These are phyloP conservation scores for Cinclus mexicanus DNA, from an alignment of 2,113 vertebrate species.

Conservation along the genomic window DNA sequence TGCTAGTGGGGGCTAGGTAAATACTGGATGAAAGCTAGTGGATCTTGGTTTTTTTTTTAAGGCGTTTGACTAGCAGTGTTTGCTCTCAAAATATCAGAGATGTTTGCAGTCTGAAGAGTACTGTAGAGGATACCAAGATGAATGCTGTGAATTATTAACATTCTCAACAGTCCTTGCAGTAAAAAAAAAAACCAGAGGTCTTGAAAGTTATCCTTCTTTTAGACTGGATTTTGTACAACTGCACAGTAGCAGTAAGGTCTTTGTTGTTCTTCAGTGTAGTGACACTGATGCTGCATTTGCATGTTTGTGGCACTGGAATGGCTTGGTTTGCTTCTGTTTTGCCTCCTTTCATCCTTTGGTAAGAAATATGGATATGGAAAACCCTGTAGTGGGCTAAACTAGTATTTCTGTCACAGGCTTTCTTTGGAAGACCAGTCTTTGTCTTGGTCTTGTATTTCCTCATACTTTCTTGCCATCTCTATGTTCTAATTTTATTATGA, in stretches of 20 bases:
- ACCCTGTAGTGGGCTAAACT: neutral
- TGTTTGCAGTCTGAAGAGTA: constrained; percentile 3
- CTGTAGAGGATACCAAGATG: neutral
- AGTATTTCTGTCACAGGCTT: neutral
- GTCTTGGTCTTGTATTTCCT: neutral
- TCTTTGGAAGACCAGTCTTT: neutral
- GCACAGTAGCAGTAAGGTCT: neutral
- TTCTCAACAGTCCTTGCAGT: neutral
- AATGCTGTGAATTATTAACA: neutral
- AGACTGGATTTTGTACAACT: neutral
- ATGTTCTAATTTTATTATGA: neutral
- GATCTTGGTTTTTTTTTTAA: neutral
- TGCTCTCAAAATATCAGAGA: neutral
- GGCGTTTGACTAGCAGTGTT: neutral
- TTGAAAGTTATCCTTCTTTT: neutral
- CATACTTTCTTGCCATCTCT: neutral
- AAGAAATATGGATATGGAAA: neutral
- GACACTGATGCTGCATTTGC: neutral
- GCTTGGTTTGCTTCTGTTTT: neutral
- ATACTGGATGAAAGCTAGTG: neutral
- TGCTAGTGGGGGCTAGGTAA: neutral
- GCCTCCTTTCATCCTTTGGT: neutral
- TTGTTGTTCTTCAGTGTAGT: neutral
- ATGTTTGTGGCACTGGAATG: neutral
- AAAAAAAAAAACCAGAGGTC: neutral